Evolutionary conservation across 2,113 vertebrate genomes (phyloP).

Genomic region (Engraulis encrasicolus): DNA sequence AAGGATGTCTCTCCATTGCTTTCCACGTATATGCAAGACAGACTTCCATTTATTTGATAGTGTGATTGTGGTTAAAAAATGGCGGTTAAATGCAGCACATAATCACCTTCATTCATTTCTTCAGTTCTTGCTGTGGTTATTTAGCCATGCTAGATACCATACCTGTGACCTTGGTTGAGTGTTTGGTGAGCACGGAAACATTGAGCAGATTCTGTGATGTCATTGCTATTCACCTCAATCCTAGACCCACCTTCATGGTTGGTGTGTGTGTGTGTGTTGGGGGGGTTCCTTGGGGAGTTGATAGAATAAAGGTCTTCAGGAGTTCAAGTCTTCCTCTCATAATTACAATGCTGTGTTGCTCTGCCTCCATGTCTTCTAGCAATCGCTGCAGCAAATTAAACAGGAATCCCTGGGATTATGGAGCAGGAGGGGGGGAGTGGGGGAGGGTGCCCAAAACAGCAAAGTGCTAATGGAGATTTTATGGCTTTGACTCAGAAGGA

Average conservation of each 20-base stretch:
- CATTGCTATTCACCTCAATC: not conserved
- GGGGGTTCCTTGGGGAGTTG: too few species aligned
- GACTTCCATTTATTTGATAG: not conserved
- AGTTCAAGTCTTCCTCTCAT: not conserved
- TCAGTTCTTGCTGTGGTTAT: not conserved
- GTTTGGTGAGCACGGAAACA: too few species aligned
- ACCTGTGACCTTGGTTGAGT: slow-evolving; percentile 8
- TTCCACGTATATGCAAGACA: not conserved
- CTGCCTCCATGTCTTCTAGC: not conserved
- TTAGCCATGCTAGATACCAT: not conserved
- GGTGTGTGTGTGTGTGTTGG: too few species aligned
- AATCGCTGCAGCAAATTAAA: not conserved
- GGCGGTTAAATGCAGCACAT: not conserved
- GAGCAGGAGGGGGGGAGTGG: not conserved
- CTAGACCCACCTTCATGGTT: not conserved
- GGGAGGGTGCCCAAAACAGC: not conserved
- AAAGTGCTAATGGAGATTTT: not conserved
- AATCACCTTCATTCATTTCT: not conserved
- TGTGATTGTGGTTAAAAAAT: not conserved
- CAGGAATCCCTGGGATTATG: slow-evolving; percentile 4
- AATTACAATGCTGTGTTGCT: slow-evolving; percentile 11
- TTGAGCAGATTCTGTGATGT: too few species aligned
- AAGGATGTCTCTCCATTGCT: too few species aligned
- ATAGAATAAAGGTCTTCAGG: not conserved
- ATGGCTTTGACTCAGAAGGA: not conserved